Conservation (phyloP, 53 echinoderm and acorn worm species). For the Zoroaster sp. region DNA sequence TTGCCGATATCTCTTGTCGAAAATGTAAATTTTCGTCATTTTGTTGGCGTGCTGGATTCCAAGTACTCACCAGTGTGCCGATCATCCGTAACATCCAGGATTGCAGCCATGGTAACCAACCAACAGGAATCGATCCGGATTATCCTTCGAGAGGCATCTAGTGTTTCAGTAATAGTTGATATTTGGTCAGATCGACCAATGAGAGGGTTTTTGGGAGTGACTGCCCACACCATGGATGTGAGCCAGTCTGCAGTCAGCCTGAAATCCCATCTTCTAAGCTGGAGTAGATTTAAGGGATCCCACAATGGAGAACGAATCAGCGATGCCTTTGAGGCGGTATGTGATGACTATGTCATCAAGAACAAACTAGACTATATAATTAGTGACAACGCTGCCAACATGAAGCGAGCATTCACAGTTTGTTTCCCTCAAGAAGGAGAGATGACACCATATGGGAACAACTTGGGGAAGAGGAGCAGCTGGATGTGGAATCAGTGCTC, state of each 20-base stretch:
- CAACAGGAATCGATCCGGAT: background rate
- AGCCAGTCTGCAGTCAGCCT: background rate
- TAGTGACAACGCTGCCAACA: conserved; percentile 36
- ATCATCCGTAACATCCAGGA: background rate
- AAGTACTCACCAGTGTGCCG: background rate
- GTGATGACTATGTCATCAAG: conserved; percentile 7
- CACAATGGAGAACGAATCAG: conserved; percentile 30
- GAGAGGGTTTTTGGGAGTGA: background rate
- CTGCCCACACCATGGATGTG: background rate
- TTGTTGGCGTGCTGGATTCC: background rate
- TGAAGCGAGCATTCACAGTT: conserved; percentile 42
- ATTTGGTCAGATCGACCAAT: conserved; percentile 43
- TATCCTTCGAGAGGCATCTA: background rate
- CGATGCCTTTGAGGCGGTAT: conserved; percentile 24
- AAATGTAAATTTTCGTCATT: conserved; percentile 15
- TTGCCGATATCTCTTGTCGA: background rate
- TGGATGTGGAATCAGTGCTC: background rate
- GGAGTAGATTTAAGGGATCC: background rate
- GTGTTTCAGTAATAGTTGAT: conserved; percentile 21
- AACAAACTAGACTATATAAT: conserved; percentile 28
- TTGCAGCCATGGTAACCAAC: background rate
- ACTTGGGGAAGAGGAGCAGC: background rate
- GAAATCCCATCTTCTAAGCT: conserved; percentile 4
- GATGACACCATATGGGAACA: conserved; percentile 17
- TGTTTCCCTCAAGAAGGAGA: background rate